Conservation (phyloP, 92 coral and sea anemone species). For the Phenganax marumi region DNA sequence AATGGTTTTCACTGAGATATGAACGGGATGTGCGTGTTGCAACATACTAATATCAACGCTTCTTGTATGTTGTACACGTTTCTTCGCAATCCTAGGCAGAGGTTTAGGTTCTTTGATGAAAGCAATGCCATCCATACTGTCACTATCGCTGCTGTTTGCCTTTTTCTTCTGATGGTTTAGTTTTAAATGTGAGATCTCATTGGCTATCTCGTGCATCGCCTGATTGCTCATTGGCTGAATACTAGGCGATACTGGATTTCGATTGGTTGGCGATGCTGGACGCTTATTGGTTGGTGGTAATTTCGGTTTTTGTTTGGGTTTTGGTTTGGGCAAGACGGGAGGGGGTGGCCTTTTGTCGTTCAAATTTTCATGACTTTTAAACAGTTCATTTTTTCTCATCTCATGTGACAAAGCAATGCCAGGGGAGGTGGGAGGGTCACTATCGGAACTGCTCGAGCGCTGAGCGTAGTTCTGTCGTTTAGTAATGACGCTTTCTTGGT, state of each 20-base stretch:
- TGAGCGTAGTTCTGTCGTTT: conserved; percentile 28
- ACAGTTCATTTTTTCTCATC: neutral
- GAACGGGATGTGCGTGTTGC: neutral
- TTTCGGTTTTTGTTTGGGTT: conserved; percentile 25
- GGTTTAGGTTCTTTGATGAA: neutral
- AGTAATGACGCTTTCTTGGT: conserved; percentile 26
- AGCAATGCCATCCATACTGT: neutral
- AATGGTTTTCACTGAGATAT: neutral
- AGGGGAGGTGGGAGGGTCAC: neutral
- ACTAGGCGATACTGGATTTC: neutral
- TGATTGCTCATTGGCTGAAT: conserved; percentile 25
- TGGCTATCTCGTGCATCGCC: conserved; percentile 8
- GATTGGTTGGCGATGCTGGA: conserved; percentile 31
- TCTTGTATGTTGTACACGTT: neutral
- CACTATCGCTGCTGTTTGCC: conserved; percentile 4
- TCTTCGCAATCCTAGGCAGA: neutral
- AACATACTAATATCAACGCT: neutral
- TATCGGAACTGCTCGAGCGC: conserved; percentile 29
- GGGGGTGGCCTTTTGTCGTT: conserved; percentile 45
- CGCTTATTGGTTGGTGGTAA: conserved; percentile 18
- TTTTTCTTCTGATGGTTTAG: neutral
- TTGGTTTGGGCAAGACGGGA: conserved; percentile 56
- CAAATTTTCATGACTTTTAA: conserved; percentile 39
- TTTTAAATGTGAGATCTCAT: conserved; percentile 23
- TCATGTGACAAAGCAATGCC: conserved; percentile 33